Base-by-base conservation (phyloP, 2,113 vertebrate genomes). In the Macroglossus sobrinus region DNA sequence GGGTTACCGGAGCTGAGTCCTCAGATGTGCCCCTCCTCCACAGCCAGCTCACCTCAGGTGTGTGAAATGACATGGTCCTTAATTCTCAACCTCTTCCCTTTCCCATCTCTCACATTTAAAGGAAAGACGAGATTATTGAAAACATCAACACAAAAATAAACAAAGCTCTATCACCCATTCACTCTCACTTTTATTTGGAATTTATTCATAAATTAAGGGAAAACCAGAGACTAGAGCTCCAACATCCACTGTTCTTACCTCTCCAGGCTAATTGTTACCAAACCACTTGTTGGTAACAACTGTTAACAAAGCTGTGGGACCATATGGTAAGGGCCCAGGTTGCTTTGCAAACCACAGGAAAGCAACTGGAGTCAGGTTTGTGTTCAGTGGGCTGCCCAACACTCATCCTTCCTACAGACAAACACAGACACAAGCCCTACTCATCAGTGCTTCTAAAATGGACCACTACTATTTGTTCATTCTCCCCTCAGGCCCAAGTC, bases 171-270 rank as follows among this genome's bases (percentile, higher is more conserved):
- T 33, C 10, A 47, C 1, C 8, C 21, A 72, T 38, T 6, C 11
- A 45, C 5, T 22, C 3, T 72, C 7, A 57, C 38, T 75, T 80
- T 81, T 15, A 80, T 71, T 88, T 75, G 28, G 5, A 74, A 81
- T 78, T 93, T 75, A 55, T 66, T 35, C 64, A 82, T 53, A 96
- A 94, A 84, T 72, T 84, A 88, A 95, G 30, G 91, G 11, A 50
- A 94, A 84, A 93, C 15, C 5, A 47, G 28, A 72, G 24, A 74
- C 12, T 80, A 75, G 19, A n/a, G 4, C 16, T 18, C 50, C 26
- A 76, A 15, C 0, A 16, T 92, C 11, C 21, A n/a, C 43, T 35
- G 7, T 57, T 95, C 10, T 59, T 91, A 66, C 53, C 2, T 91
- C n/a, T 81, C 30, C 26, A 13, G 15, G 16, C 53, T 66, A 66